phyloP scores from a whole-genome alignment of 2,113 vertebrate genomes.

The Oreochromis spilurus region DNA sequence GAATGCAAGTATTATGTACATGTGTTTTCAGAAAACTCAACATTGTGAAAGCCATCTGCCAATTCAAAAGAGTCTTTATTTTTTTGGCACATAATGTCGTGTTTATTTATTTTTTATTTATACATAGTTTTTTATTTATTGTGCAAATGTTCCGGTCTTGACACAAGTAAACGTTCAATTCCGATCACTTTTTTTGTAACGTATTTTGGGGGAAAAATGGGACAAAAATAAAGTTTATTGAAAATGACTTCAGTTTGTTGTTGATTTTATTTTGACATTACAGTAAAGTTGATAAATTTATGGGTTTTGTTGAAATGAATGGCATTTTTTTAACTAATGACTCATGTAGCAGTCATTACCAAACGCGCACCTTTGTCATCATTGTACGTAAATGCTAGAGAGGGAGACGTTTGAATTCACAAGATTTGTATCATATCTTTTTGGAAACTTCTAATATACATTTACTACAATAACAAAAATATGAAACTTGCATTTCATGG shows the following conservation, averaged over 20 bases:
- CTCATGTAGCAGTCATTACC: not conserved
- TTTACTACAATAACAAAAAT: not conserved
- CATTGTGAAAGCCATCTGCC: constrained; percentile 72
- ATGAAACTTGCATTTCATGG: not conserved
- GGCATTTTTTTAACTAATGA: not conserved
- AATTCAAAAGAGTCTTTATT: constrained; percentile 66
- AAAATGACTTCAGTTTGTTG: constrained; percentile 22
- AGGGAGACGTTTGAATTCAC: not conserved
- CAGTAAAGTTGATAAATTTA: not conserved
- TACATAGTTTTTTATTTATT: constrained; percentile 75
- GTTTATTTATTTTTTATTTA: constrained; percentile 79
- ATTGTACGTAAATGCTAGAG: not conserved
- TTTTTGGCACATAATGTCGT: constrained; percentile 72
- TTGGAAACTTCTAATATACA: not conserved
- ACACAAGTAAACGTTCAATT: constrained; percentile 68
- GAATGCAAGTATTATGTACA: constrained; percentile 71
- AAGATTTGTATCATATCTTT: not conserved
- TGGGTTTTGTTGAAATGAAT: not conserved
- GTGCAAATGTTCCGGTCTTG: constrained; percentile 69
- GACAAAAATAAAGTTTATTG: constrained; percentile 76
- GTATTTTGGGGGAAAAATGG: constrained; percentile 50
- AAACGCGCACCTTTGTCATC: not conserved
- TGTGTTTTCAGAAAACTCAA: constrained; percentile 65
- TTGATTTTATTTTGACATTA: not conserved
- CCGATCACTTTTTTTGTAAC: constrained; percentile 73